Conservation (phyloP, 2,113 vertebrate genomes). For the Phyllopteryx taeniolatus region DNA sequence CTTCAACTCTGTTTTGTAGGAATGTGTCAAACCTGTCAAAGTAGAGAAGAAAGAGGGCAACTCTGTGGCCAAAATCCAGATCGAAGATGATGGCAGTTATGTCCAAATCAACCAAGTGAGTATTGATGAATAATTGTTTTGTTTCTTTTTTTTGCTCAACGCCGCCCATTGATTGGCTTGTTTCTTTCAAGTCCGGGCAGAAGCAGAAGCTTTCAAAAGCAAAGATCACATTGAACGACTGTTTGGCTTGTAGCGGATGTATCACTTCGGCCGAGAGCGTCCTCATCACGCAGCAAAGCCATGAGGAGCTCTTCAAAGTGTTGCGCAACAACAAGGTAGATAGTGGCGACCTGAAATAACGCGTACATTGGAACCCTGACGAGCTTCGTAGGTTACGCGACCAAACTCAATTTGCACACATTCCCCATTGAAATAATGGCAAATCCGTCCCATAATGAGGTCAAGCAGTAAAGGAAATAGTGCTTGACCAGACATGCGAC, state of each 20-base stretch:
- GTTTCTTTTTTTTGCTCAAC: background rate
- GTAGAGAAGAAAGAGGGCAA: conserved; percentile 81
- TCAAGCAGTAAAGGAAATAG: background rate
- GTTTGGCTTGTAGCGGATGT: conserved; percentile 94
- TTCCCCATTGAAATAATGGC: too few relatives aligned
- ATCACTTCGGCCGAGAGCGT: conserved; percentile 94
- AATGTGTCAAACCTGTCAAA: conserved; percentile 89
- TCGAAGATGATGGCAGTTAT: conserved; percentile 91
- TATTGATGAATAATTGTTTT: background rate
- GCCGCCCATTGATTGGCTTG: background rate
- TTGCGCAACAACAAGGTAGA: conserved; percentile 81
- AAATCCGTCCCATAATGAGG: background rate
- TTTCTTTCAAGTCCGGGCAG: conserved; percentile 79
- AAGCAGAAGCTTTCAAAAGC: conserved; percentile 86
- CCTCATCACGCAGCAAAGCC: conserved; percentile 91
- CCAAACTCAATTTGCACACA: background rate
- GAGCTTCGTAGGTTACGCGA: background rate
- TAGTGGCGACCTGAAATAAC: background rate
- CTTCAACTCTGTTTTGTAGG: conserved; percentile 62
- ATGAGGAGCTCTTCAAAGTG: conserved; percentile 81
- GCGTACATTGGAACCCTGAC: background rate
- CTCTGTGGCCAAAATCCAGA: conserved; percentile 85
- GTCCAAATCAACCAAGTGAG: conserved; percentile 84
- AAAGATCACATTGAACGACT: conserved; percentile 90
- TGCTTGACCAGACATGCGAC: background rate